Conservation (phyloP, 2,888 invertebrate genomes). For the Heliconius ethilla region DNA sequence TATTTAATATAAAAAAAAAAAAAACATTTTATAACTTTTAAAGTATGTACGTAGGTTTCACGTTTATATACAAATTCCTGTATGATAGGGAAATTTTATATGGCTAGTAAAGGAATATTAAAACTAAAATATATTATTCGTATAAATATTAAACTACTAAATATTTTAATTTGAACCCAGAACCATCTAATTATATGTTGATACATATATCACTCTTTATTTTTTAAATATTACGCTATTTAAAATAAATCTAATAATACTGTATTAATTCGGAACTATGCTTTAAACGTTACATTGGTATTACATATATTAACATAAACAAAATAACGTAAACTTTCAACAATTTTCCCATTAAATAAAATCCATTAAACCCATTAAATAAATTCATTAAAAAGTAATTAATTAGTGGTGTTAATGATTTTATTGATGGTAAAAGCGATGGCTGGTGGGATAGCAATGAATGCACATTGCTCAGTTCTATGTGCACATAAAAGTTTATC, state of each 20-base stretch:
- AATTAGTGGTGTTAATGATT: conserved; percentile 20
- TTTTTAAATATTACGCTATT: too few relatives aligned
- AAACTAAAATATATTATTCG: too few relatives aligned
- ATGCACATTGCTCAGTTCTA: conserved; percentile 40
- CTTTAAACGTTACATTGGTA: background rate
- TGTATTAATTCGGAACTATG: too few relatives aligned
- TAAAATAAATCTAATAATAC: too few relatives aligned
- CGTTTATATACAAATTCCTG: too few relatives aligned
- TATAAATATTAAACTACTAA: too few relatives aligned
- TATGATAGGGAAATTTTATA: too few relatives aligned
- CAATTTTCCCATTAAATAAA: background rate
- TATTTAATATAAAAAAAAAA: background rate
- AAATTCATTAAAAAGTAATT: conserved; percentile 7
- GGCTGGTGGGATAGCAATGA: conserved; percentile 28
- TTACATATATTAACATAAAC: background rate
- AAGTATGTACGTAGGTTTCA: background rate
- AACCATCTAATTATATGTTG: too few relatives aligned
- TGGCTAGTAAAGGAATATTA: too few relatives aligned
- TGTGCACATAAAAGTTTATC: conserved; percentile 43
- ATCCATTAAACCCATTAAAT: background rate
- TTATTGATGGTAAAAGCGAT: conserved; percentile 27
- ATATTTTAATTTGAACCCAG: too few relatives aligned
- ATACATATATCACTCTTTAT: too few relatives aligned
- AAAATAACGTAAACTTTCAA: too few relatives aligned
- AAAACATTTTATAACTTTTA: background rate